Base-by-base conservation (phyloP, 2,797 vertebrate genomes). In the Chaetodon trifasciatus region DNA sequence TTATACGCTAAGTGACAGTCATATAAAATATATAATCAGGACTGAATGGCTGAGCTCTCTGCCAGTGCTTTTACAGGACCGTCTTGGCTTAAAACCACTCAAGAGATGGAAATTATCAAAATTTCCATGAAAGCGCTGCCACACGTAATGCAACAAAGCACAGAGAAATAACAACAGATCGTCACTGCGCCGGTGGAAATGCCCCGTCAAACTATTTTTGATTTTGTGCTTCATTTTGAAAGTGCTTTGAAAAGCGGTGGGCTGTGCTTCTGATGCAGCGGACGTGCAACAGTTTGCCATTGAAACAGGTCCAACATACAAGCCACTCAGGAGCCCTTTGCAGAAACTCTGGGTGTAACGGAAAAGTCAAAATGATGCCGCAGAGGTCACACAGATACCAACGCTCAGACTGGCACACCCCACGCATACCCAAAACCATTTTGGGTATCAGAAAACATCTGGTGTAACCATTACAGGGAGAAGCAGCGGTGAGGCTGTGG, bases 361-460 rank as follows among this genome's bases (percentile, higher is more conserved):
- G 80, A 88, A 88, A 89, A 85, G 37, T 74, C 24, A 78, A 80
- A 81, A 56, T 19, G 9, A 80, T 65, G 69, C 65, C 16, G 0
- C 83, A 83, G 21, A 79, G 67, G 81, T 78, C 82, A 61, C 62
- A 72, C 50, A 71, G 35, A 70, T 60, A 60, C 70, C 42, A 64
- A 65, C 6, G 4, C 52, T 70, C 10, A 78, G 28, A 49, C 68
- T 64, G 58, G 28, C 50, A 72, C 61, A 63, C 37, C 32, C 32
- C 53, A 49, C 40, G n/a, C n/a, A n/a, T n/a, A n/a, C n/a, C n/a
- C n/a, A n/a, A 68, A 40, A 64, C 58, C 60, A 76, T 70, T 81
- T 73, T 64, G 39, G 53, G 74, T 55, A 84, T 81, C 53, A 69
- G 62, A 80, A 76, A 82, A 80, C 81, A 88, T 86, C 82, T 87